phyloP scores from a whole-genome alignment of 64 coral and sea anemone genomes.

The Porites lutea region DNA sequence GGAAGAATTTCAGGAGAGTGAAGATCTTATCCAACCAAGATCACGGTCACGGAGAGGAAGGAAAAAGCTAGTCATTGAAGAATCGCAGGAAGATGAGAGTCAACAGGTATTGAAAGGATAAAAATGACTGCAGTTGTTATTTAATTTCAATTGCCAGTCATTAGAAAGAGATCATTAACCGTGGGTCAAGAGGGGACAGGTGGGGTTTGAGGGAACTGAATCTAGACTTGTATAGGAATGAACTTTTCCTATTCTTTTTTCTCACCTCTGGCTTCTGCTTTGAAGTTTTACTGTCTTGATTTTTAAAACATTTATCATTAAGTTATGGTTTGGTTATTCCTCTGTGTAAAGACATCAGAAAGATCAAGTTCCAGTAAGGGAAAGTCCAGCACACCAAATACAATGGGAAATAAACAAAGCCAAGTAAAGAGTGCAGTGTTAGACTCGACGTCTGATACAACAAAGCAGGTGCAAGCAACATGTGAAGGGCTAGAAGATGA shows the following conservation, averaged over 20 bases:
- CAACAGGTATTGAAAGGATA: neutral
- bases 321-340: neutral
- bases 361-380: too few relatives aligned
- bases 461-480: neutral
- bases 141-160: too few relatives aligned
- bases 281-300: too few relatives aligned
- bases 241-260: too few relatives aligned
- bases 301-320: too few relatives aligned
- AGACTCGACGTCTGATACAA: neutral
- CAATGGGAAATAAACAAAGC: too few relatives aligned
- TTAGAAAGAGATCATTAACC: too few relatives aligned
- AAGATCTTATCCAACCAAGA: neutral
- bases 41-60: constrained; percentile 7
- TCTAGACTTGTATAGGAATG: too few relatives aligned
- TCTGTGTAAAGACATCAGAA: neutral
- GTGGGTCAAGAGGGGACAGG: too few relatives aligned
- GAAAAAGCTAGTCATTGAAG: constrained; percentile 17
- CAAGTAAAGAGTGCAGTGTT: neutral
- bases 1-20: neutral
- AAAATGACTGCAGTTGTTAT: neutral
- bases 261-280: too few relatives aligned
- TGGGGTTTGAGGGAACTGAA: too few relatives aligned
- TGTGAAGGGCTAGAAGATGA: neutral
- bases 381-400: too few relatives aligned
- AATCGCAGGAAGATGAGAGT: constrained; percentile 1